Percentiles rank a stretch among this genome's conserved stretches.
These are phyloP conservation scores for Parasteatoda tepidariorum DNA, from an alignment of 1,140 invertebrate species.

Conservation along the genomic window DNA sequence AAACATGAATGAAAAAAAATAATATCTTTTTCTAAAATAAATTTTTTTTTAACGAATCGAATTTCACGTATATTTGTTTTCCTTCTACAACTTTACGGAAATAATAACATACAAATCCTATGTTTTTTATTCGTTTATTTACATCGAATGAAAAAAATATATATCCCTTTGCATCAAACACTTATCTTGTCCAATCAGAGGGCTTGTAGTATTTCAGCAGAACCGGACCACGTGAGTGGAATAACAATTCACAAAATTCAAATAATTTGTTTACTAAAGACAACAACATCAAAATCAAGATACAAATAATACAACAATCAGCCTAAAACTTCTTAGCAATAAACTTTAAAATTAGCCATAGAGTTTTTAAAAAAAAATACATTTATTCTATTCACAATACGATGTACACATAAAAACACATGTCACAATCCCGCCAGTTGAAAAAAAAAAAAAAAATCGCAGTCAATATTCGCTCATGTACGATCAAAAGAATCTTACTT, in stretches of 20 bases:
- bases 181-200: constrained; percentile 41
- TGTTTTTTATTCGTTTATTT: too few relatives aligned
- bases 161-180: not conserved
- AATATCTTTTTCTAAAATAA: too few relatives aligned
- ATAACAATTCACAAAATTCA: constrained; percentile 1
- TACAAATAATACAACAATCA: not conserved
- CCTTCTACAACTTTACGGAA: too few relatives aligned
- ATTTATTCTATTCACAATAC: too few relatives aligned
- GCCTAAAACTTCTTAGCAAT: not conserved
- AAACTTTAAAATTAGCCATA: not conserved
- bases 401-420: constrained; percentile 48
- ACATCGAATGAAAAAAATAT: constrained; percentile 18
- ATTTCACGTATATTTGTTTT: too few relatives aligned
- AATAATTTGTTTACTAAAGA: not conserved
- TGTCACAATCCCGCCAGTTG: constrained; percentile 21
- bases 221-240: constrained; percentile 41
- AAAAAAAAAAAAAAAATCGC: constrained; percentile 32
- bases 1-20: too few relatives aligned
- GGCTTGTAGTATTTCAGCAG: constrained; percentile 13
- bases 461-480: not conserved
- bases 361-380: too few relatives aligned
- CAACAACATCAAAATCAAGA: not conserved
- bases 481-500: not conserved
- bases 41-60: too few relatives aligned
- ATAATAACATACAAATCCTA: too few relatives aligned